Conservation (phyloP, 2,888 invertebrate species). For the Diaprepes abbreviatus region DNA sequence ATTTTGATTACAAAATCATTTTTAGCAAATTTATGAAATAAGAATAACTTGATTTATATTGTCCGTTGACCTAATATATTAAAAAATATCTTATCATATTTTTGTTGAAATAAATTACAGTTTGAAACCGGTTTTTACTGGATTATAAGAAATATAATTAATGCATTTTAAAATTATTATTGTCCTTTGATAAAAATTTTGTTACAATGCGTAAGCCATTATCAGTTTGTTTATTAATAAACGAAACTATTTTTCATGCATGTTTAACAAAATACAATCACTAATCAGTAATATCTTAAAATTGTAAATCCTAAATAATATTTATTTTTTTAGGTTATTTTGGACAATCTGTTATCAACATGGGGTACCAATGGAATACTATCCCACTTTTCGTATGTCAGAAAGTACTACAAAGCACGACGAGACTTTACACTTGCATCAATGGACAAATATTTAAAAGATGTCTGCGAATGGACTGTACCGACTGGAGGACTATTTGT, state of each 20-base stretch:
- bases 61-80: constrained; percentile 40
- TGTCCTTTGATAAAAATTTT: neutral
- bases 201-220: neutral
- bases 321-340: constrained; percentile 68
- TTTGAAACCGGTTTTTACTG: constrained; percentile 8
- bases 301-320: neutral
- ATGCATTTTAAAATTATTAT: constrained; percentile 10
- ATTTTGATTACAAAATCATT: constrained; percentile 8
- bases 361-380: constrained; percentile 76
- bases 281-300: neutral
- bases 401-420: constrained; percentile 75
- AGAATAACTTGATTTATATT: constrained; percentile 16
- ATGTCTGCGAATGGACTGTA: constrained; percentile 75
- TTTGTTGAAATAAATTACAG: constrained; percentile 9
- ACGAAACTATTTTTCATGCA: neutral
- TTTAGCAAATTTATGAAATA: constrained; percentile 8
- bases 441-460: constrained; percentile 73
- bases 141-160: constrained; percentile 5
- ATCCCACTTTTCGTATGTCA: constrained; percentile 72
- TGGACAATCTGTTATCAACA: constrained; percentile 70
- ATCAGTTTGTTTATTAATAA: constrained; percentile 8
- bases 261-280: neutral
- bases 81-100: constrained; percentile 25
- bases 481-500: constrained; percentile 85
- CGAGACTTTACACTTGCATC: constrained; percentile 75